These are phyloP conservation scores for Nilaparvata lugens DNA, from an alignment of 1,140 invertebrate species.

Conservation along the genomic window DNA sequence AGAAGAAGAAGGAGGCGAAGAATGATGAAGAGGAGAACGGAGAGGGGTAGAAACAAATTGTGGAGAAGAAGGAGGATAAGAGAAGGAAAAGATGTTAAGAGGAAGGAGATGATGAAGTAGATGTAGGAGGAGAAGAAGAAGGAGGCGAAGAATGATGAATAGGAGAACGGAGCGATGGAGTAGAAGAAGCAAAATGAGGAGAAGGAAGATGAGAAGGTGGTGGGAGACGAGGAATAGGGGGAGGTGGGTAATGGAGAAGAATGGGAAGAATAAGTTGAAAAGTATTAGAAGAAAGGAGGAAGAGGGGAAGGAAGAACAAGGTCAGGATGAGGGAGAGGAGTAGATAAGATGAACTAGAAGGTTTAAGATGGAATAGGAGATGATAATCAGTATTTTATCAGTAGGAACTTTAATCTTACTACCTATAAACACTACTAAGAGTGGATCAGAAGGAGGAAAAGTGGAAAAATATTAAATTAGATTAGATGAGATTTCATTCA, in stretches of 20 bases:
- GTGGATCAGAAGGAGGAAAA: no score
- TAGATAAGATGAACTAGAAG: background rate
- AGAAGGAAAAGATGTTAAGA: background rate
- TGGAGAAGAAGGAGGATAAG: constrained; percentile 1
- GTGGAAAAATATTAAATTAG: no score
- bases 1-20: background rate
- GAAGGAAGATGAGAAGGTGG: no score
- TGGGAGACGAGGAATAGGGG: background rate
- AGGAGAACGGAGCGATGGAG: background rate
- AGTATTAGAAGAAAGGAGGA: background rate
- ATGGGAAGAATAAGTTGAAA: background rate
- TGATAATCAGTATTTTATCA: no score
- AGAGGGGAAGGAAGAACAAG: background rate
- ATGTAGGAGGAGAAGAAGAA: background rate
- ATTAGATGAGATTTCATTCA: no score
- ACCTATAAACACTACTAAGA: no score
- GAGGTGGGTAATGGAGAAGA: background rate
- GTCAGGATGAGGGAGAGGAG: background rate
- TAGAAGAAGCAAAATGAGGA: background rate
- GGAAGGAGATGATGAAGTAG: background rate
- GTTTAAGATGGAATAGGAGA: background rate
- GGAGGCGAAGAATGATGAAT: background rate
- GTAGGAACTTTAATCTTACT: no score
- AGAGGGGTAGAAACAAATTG: background rate
- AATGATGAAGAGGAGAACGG: background rate